Evolutionary conservation across 2,113 vertebrate species (phyloP).

Genomic region (Daphoenositta chrysoptera): DNA sequence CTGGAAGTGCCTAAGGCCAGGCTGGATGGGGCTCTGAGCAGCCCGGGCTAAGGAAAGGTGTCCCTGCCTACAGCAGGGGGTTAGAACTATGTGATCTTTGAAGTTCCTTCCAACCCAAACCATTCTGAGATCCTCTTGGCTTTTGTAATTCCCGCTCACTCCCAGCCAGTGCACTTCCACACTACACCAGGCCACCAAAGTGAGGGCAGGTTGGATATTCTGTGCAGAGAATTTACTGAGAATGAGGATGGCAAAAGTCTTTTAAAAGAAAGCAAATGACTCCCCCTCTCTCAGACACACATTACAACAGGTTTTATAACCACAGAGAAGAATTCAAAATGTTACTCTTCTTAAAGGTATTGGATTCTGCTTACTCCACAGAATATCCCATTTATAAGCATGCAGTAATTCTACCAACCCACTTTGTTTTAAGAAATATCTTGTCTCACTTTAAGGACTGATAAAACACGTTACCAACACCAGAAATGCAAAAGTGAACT

Average conservation of each 20-base stretch:
- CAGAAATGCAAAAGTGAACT: neutral
- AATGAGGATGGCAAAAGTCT: neutral
- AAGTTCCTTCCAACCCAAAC: neutral
- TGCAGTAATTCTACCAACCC: neutral
- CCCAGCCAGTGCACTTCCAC: neutral
- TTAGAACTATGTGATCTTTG: neutral
- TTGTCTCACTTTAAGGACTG: neutral
- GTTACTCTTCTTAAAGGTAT: neutral
- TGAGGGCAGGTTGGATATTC: neutral
- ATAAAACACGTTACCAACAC: neutral
- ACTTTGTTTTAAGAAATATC: neutral
- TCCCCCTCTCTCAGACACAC: neutral
- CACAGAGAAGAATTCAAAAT: neutral
- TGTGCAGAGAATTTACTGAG: neutral
- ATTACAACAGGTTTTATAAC: neutral
- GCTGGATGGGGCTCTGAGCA: neutral
- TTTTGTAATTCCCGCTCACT: fast-evolving
- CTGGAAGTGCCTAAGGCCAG: neutral
- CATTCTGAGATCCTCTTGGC: neutral
- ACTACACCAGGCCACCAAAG: neutral
- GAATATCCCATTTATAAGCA: neutral
- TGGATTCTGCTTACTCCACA: neutral
- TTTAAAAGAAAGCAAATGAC: neutral
- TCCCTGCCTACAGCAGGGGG: neutral
- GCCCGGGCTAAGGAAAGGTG: neutral